Conservation (phyloP, 1,140 invertebrate species). For the Cephus cinctus region DNA sequence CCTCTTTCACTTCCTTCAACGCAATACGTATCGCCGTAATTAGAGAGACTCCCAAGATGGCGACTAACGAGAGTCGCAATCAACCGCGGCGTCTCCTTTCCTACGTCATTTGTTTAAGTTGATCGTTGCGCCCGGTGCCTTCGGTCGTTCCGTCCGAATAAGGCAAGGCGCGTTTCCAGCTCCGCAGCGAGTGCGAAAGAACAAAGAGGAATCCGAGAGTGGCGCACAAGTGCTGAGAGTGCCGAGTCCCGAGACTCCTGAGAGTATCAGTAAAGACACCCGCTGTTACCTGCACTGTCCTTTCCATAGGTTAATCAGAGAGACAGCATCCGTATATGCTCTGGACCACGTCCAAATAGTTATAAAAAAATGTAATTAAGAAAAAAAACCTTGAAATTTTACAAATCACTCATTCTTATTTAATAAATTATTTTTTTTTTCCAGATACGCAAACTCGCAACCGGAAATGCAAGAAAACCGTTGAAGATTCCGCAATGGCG, state of each 20-base stretch:
- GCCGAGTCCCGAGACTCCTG: too few species aligned
- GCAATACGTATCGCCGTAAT: too few species aligned
- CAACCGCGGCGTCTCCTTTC: slow-evolving; percentile 19
- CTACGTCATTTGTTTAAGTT: slow-evolving; percentile 32
- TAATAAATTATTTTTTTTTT: slow-evolving; percentile 14
- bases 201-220: slow-evolving; percentile 37
- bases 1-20: too few species aligned
- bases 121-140: slow-evolving; percentile 25
- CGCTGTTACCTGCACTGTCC: slow-evolving; percentile 45
- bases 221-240: too few species aligned
- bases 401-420: too few species aligned
- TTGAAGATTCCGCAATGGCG: slow-evolving; percentile 45
- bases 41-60: slow-evolving; percentile 19
- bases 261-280: slow-evolving; percentile 36
- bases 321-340: too few species aligned
- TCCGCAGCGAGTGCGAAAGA: slow-evolving; percentile 38
- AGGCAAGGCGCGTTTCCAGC: slow-evolving; percentile 30
- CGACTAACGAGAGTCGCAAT: slow-evolving; percentile 26
- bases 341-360: too few species aligned
- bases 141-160: slow-evolving; percentile 33
- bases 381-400: too few species aligned
- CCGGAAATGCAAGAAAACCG: slow-evolving; percentile 39
- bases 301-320: too few species aligned
- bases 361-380: too few species aligned
- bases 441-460: slow-evolving; percentile 15